Base-by-base conservation (phyloP, 2,888 invertebrate genomes). In the Rhogogaster chlorosoma region DNA sequence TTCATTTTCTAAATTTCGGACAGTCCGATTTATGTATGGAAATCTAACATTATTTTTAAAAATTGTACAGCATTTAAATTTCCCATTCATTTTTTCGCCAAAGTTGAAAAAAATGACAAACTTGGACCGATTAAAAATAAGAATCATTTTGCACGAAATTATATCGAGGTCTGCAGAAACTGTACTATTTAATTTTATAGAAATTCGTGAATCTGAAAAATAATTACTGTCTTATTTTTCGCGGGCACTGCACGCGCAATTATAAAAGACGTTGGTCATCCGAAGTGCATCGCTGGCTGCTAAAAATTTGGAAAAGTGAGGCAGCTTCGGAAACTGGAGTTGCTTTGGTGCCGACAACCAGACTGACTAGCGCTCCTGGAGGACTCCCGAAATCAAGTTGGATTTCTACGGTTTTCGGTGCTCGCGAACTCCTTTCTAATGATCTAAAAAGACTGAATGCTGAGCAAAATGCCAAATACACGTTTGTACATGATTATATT, bases 291-390 rank as follows among this genome's bases (percentile, higher is more conserved):
- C 87, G 91, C 90, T 93, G 92, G 93, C 80, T 93, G 85, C 90
- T 91, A 83, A 78, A 95, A 87, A 94, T 95, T 88, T 97, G 96
- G 96, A 94, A 94, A 90, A 94, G 95, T 90, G 91, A 89, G 1
- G 67, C 90, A 22, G 89, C 92, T 5, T 29, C 86, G 7, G 94
- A 94, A 86, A 93, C 94, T 18, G 95, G 95, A 0, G 90, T 95
- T 38, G 94, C 93, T 70, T 90, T 95, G 10, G 32, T 94, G 67
- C 94, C 95, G 5, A 91, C 93, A 15, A 89, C 93, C 38, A 91
- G 94, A 7, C 85, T 94, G 0, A 92, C 93, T 67, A 93, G 92
- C 0, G 89, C 91, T n/a, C 88, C 91, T 6, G 67, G 89, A 0
- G 90, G 92, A 38, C 89, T 87, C 75, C 38, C 88, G 22, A 88